Percentiles rank a stretch among this genome's conserved stretches.
Evolutionary conservation across 2,888 invertebrate genomes (phyloP).

Genomic region (Antitype chi): DNA sequence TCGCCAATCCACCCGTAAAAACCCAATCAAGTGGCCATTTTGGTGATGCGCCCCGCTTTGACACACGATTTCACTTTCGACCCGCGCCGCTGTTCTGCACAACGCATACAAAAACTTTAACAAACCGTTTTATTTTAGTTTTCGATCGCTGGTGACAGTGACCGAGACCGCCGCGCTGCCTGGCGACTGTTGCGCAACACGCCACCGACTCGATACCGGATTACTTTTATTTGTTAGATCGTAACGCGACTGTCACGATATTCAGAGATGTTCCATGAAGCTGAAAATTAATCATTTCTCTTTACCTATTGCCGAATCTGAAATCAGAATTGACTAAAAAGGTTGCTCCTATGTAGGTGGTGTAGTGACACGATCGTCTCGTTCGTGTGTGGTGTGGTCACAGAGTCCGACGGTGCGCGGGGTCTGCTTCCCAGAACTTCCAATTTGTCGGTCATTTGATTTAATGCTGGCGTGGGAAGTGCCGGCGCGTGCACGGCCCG

Average conservation of each 20-base stretch:
- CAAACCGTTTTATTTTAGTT: constrained; percentile 56
- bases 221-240: constrained; percentile 29
- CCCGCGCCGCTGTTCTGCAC: constrained; percentile 51
- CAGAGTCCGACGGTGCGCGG: constrained; percentile 17
- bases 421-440: constrained; percentile 55
- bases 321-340: not conserved
- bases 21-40: constrained; percentile 85
- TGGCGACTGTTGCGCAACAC: not conserved
- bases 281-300: constrained; percentile 3
- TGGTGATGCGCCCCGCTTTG: constrained; percentile 80
- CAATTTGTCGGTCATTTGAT: constrained; percentile 80
- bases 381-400: not conserved
- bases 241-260: constrained; percentile 4
- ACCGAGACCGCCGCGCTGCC: not conserved
- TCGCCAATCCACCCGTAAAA: constrained; percentile 84
- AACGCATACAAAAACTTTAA: constrained; percentile 62
- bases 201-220: not conserved
- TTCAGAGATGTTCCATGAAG: not conserved
- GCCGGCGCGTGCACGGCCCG: constrained; percentile 24
- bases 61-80: constrained; percentile 81
- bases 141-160: constrained; percentile 5
- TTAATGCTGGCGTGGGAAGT: constrained; percentile 73
- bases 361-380: not conserved
- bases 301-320: not conserved
- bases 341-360: no score